Evolutionary conservation across 2,113 vertebrate species (phyloP).

Genomic region (Marmota flaviventris): DNA sequence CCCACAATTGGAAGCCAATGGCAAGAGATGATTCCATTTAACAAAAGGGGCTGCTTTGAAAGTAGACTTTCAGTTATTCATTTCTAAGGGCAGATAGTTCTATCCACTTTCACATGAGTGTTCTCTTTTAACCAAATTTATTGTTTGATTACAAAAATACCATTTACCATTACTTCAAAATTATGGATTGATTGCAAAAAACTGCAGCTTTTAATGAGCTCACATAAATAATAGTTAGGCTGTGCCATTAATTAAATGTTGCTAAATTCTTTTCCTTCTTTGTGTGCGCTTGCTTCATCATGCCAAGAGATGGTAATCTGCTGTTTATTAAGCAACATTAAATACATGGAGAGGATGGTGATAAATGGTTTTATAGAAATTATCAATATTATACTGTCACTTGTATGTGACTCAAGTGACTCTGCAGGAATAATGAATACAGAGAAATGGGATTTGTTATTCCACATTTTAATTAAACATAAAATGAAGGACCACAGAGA

Average conservation of each 20-base stretch:
- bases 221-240: conserved; percentile 31
- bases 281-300: neutral
- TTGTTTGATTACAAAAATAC: conserved; percentile 27
- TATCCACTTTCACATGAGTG: neutral
- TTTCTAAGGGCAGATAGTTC: neutral
- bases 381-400: conserved; percentile 60
- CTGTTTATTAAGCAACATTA: conserved; percentile 46
- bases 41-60: neutral
- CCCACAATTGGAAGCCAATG: neutral
- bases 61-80: neutral
- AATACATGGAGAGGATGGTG: neutral
- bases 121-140: conserved; percentile 37
- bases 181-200: conserved; percentile 27
- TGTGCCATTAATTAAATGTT: conserved; percentile 61
- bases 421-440: conserved; percentile 64
- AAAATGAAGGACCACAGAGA: conserved; percentile 25
- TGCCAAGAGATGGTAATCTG: conserved; percentile 51
- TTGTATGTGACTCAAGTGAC: conserved; percentile 39
- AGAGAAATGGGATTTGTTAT: conserved; percentile 49
- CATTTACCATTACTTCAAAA: conserved; percentile 62
- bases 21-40: neutral
- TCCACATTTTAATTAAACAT: conserved; percentile 72
- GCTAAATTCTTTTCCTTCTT: conserved; percentile 19
- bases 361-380: conserved; percentile 63
- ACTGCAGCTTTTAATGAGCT: conserved; percentile 51